phyloP scores from a whole-genome alignment of 2,888 invertebrate genomes.

The Campoplex nolae region DNA sequence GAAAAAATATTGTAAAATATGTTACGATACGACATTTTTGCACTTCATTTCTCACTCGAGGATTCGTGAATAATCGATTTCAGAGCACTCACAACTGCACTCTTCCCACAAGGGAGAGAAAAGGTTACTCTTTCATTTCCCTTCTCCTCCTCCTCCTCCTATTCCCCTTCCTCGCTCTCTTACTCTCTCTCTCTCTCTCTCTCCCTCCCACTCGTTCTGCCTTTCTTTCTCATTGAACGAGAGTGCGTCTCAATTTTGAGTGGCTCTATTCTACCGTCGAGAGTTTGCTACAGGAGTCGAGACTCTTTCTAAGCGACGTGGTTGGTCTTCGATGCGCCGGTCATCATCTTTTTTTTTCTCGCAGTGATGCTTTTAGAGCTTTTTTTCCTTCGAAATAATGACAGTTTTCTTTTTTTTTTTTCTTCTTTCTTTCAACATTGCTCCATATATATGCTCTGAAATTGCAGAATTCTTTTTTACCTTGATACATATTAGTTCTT shows the following conservation, averaged over 20 bases:
- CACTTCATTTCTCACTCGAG: constrained; percentile 28
- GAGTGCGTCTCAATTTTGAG: constrained; percentile 28
- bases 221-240: constrained; percentile 21
- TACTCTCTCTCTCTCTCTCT: neutral
- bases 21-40: constrained; percentile 12
- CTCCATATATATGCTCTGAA: neutral
- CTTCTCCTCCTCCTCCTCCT: too few relatives aligned
- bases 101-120: neutral
- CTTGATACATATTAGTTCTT: neutral
- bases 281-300: constrained; percentile 8
- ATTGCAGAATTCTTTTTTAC: neutral
- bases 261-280: constrained; percentile 17
- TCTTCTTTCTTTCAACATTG: neutral
- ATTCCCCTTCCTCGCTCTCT: too few relatives aligned
- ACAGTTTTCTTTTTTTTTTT: neutral
- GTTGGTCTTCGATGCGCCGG: constrained; percentile 24
- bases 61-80: constrained; percentile 45
- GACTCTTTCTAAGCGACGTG: constrained; percentile 18
- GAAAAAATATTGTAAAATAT: neutral
- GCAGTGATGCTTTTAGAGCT: neutral
- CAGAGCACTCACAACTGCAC: constrained; percentile 11
- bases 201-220: neutral
- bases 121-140: constrained; percentile 20
- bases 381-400: neutral
- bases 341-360: neutral